Conservation (phyloP, 2,888 invertebrate species). For the Pterostichus niger region DNA sequence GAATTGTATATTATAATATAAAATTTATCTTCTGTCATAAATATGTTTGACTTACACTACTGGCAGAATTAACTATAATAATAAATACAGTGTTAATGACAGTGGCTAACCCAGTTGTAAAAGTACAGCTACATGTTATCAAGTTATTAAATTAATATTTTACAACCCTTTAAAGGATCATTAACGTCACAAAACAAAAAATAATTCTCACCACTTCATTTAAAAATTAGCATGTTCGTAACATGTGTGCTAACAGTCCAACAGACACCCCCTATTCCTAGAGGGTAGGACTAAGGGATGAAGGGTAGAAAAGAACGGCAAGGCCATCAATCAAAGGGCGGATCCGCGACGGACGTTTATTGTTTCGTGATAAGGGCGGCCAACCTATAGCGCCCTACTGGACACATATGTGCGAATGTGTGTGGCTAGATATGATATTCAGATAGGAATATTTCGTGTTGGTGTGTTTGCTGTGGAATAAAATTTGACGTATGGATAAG, state of each 20-base stretch:
- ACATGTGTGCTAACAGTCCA: slow-evolving; percentile 30
- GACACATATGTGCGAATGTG: slow-evolving; percentile 46
- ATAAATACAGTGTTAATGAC: no score
- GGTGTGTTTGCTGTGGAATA: no score
- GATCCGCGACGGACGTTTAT: slow-evolving; percentile 56
- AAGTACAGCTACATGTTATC: not conserved
- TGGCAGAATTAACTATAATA: not conserved
- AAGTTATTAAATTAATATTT: slow-evolving; percentile 16
- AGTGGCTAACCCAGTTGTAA: not conserved
- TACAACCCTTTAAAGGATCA: slow-evolving; percentile 42
- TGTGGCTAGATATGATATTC: slow-evolving; percentile 11
- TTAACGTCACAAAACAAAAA: slow-evolving; percentile 10
- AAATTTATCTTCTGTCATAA: no score
- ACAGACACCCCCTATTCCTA: slow-evolving; percentile 10
- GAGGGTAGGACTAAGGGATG: slow-evolving; percentile 10
- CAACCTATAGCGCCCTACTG: slow-evolving; percentile 22
- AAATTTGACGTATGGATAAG: no score
- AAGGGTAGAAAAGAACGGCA: not conserved
- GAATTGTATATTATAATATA: no score
- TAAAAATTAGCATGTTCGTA: slow-evolving; percentile 51
- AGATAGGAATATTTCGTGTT: not conserved
- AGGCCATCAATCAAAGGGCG: slow-evolving; percentile 62
- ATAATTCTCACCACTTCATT: slow-evolving; percentile 17
- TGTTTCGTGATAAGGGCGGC: slow-evolving; percentile 56
- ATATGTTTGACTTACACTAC: no score